Evolutionary conservation across 2,888 invertebrate species (phyloP).

Genomic region (Chymomyza caudatula): DNA sequence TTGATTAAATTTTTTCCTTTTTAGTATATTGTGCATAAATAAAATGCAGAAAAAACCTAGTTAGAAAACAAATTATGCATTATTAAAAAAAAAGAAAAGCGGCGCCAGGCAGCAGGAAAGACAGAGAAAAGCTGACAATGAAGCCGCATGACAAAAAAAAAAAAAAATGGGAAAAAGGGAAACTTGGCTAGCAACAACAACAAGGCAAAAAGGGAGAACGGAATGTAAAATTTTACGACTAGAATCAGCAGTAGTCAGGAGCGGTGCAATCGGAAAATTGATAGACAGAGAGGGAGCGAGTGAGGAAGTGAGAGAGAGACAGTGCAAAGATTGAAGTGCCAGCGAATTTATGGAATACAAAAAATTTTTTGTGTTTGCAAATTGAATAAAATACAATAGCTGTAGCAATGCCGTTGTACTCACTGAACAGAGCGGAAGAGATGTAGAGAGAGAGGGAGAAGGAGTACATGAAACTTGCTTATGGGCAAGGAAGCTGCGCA

Average conservation of each 20-base stretch:
- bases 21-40: constrained; percentile 31
- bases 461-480: no score
- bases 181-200: constrained; percentile 44
- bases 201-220: constrained; percentile 21
- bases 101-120: constrained; percentile 19
- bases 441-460: no score
- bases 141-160: constrained; percentile 52
- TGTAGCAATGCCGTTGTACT: not conserved
- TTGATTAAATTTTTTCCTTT: constrained; percentile 54
- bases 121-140: constrained; percentile 58
- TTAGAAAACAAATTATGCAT: constrained; percentile 70
- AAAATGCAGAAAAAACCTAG: constrained; percentile 36
- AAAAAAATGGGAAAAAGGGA: constrained; percentile 4
- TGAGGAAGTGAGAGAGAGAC: not conserved
- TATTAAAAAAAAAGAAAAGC: constrained; percentile 58
- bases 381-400: constrained; percentile 68
- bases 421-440: not conserved
- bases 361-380: constrained; percentile 51
- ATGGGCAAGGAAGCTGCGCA: no score
- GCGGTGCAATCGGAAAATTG: constrained; percentile 16
- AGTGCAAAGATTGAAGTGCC: constrained; percentile 60
- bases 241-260: constrained; percentile 9
- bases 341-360: constrained; percentile 69
- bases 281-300: not conserved
- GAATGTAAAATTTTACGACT: constrained; percentile 57